These are phyloP conservation scores for Dasyurus viverrinus DNA, from an alignment of 2,113 vertebrate genomes.

Conservation along the genomic window DNA sequence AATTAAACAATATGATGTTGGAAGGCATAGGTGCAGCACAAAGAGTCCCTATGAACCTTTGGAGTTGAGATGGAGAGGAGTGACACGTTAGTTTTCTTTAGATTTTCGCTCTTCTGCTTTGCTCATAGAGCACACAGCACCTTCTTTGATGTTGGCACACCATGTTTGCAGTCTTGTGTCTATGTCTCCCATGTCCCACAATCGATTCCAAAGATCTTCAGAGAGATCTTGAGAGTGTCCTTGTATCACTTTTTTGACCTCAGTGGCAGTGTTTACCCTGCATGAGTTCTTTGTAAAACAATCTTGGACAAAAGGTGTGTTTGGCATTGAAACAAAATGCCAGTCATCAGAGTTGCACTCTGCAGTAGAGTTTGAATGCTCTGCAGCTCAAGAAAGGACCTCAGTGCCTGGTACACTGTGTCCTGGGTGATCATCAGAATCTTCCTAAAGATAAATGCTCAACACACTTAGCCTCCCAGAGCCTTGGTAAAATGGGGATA, in stretches of 20 bases:
- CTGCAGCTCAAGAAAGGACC: not conserved
- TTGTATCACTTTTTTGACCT: too few relatives aligned
- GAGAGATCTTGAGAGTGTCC: too few relatives aligned
- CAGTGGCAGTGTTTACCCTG: too few relatives aligned
- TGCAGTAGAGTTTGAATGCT: not conserved
- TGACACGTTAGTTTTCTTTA: too few relatives aligned
- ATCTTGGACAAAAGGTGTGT: not conserved
- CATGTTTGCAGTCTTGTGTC: too few relatives aligned
- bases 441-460: not conserved
- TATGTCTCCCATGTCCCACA: too few relatives aligned
- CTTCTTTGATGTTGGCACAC: too few relatives aligned
- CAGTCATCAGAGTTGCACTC: not conserved
- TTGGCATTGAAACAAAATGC: not conserved
- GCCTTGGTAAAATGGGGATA: not conserved
- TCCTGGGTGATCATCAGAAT: not conserved
- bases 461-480: not conserved
- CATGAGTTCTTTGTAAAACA: not conserved
- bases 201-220: too few relatives aligned
- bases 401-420: not conserved
- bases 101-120: too few relatives aligned
- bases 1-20: not conserved
- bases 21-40: not conserved
- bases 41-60: too few relatives aligned
- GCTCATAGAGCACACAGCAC: too few relatives aligned
- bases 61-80: too few relatives aligned